A percentile compares a stretch with the other conserved stretches of the same genome.
Conservation (phyloP, 2,113 vertebrate genomes). For the Oophaga pumilio region DNA sequence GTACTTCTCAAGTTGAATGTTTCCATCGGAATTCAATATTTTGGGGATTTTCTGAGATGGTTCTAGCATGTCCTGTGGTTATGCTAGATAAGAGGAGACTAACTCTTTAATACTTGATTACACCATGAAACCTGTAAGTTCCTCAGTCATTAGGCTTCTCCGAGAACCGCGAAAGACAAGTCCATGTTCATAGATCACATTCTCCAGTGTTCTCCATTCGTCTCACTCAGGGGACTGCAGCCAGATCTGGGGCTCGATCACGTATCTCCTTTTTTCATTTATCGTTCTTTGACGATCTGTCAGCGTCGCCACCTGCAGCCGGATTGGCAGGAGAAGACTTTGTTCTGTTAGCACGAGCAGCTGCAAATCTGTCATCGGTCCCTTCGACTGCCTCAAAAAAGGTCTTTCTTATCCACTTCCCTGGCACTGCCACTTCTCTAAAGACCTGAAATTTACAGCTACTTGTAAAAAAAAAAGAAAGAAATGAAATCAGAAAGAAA, state of each 20-base stretch:
- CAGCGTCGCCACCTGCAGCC: slow-evolving; percentile 44
- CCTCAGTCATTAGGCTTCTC: neutral
- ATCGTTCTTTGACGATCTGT: slow-evolving; percentile 22
- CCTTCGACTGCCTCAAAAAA: slow-evolving; percentile 27
- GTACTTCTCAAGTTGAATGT: no score
- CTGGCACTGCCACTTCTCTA: slow-evolving; percentile 4
- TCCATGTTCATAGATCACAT: neutral
- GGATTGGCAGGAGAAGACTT: slow-evolving; percentile 42
- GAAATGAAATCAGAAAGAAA: no score
- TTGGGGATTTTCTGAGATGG: no score
- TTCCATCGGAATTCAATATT: no score
- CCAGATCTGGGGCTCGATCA: slow-evolving; percentile 14
- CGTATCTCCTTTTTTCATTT: slow-evolving; percentile 35
- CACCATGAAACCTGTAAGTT: neutral
- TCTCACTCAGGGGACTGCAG: slow-evolving; percentile 13
- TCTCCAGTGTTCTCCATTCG: neutral
- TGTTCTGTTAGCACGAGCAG: slow-evolving; percentile 14
- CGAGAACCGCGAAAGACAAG: neutral
- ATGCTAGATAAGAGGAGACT: neutral
- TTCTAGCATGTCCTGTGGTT: no score
- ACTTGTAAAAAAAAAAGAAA: neutral
- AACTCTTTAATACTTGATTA: neutral
- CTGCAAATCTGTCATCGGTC: slow-evolving; percentile 52
- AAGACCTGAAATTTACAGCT: slow-evolving; percentile 38
- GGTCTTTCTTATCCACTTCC: slow-evolving; percentile 23